Conservation (phyloP, 2,113 vertebrate genomes). For the Cavia porcellus region DNA sequence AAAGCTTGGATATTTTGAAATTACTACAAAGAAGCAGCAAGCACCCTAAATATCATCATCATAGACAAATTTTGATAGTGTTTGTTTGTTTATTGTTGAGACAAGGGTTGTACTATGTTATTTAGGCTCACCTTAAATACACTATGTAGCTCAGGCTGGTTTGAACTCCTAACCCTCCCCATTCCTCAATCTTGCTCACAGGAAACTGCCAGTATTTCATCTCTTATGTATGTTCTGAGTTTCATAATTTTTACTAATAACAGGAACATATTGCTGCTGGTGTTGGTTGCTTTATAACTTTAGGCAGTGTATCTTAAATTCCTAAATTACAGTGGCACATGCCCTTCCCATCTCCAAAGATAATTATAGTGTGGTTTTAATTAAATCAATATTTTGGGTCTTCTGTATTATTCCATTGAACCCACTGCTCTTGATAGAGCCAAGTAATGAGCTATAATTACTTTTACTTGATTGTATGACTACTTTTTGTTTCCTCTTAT, state of each 20-base stretch:
- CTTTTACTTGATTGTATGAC: constrained; percentile 26
- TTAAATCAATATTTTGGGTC: constrained; percentile 51
- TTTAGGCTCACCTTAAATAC: not conserved
- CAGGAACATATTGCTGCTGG: not conserved
- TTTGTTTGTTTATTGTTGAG: not conserved
- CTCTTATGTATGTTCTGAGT: not conserved
- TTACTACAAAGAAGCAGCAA: not conserved
- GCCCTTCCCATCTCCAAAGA: not conserved
- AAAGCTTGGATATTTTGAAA: not conserved
- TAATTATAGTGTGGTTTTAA: constrained; percentile 1
- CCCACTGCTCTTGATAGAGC: not conserved
- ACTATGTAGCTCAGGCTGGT: not conserved
- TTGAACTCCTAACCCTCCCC: not conserved
- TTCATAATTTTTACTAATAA: not conserved
- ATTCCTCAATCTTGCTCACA: not conserved
- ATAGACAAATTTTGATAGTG: not conserved
- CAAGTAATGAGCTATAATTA: constrained; percentile 39
- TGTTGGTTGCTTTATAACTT: constrained; percentile 25
- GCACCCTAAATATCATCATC: not conserved
- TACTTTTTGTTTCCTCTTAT: constrained; percentile 4
- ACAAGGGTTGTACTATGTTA: not conserved
- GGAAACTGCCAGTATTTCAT: not conserved
- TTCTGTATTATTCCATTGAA: constrained; percentile 54
- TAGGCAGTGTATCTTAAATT: not conserved
- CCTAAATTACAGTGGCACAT: not conserved